Evolutionary conservation across 2,888 invertebrate species (phyloP), one percentile per base, ranked within the genome.

Genomic region (Drosophila hawaiiensis): DNA sequence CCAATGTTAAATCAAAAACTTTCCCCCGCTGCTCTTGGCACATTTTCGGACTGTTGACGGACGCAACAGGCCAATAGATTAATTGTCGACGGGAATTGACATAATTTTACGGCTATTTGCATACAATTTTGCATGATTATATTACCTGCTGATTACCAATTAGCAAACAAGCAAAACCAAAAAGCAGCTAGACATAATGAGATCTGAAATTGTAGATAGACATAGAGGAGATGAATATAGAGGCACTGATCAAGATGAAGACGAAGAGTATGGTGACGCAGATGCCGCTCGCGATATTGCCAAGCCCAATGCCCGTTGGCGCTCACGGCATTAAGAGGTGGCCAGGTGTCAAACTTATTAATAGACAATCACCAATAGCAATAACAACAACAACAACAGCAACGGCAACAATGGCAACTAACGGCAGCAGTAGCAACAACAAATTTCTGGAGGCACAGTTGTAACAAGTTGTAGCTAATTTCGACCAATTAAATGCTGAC

Each of bases 311-410:
- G 37, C 22, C 68, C 59, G 14, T 19, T 4, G 68, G 47, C 29
- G 52, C 9, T 50, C 28, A 31, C 25, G 43, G 22, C 49, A 39
- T n/a, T 55, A 56, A 71, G 39, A 52, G 50, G 50, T 35, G 59
- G 62, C 52, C 72, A 77, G 70, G 84, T 82, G 81, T 75, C 78
- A 82, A 82, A 55, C 47, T 63, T 67, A 63, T 69, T 56, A 53
- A 60, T 37, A 37, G 43, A 31, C 60, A 74, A 63, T 37, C 56
- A 53, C 37, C 41, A 53, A 22, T 4, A 41, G 7, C 35, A 55
- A 43, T 14, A 50, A n/a, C 25, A 60, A 22, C 28, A 35, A 47
- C n/a, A n/a, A 4, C 33, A 33, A 5, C 22, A 19, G 10, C 29
- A 49, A 31, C 16, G 4, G 25, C 49, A 55, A 60, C 12, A 47